phyloP scores from a whole-genome alignment of 2,797 vertebrate species.

The Centropyge bicolor region DNA sequence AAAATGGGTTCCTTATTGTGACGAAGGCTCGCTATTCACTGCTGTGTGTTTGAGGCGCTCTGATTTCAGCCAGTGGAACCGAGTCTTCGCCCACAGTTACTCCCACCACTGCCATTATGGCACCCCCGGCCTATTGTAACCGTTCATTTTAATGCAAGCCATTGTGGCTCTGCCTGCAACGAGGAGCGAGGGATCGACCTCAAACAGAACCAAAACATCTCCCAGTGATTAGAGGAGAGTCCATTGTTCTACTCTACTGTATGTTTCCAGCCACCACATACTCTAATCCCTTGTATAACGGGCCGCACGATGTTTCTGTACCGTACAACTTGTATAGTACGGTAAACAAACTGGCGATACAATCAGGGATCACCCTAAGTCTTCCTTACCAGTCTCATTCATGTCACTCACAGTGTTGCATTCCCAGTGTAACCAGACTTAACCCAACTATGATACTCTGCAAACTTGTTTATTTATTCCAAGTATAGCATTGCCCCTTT shows the following conservation, averaged over 20 bases:
- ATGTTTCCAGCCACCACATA: conserved; percentile 21
- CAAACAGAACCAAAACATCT: conserved; percentile 16
- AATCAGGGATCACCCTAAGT: conserved; percentile 88
- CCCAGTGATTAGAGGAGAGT: conserved; percentile 7
- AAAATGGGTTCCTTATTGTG: background rate
- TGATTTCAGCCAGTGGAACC: conserved; percentile 47
- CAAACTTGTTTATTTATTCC: conserved; percentile 76
- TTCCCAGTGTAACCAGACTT: conserved; percentile 73
- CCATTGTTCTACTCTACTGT: conserved; percentile 17
- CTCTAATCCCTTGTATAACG: conserved; percentile 25
- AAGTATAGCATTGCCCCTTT: conserved; percentile 77
- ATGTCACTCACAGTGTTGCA: conserved; percentile 78
- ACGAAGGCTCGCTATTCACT: conserved; percentile 16
- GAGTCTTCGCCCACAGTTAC: conserved; percentile 35
- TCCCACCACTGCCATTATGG: conserved; percentile 26
- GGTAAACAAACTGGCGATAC: conserved; percentile 62
- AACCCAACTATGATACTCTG: conserved; percentile 77
- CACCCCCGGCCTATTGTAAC: conserved; percentile 15
- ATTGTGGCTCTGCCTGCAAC: conserved; percentile 27
- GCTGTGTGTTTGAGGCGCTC: conserved; percentile 38
- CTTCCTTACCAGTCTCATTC: conserved; percentile 85
- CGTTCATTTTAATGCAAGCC: conserved; percentile 28
- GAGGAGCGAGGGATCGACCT: conserved; percentile 23
- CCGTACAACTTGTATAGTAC: conserved; percentile 19
- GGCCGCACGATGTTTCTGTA: conserved; percentile 22